A percentile compares a stretch with the other conserved stretches of the same genome.
phyloP scores from a whole-genome alignment of 30 jellyfish, hydroid and myxozoan species.

The Chironex yamaguchii region DNA sequence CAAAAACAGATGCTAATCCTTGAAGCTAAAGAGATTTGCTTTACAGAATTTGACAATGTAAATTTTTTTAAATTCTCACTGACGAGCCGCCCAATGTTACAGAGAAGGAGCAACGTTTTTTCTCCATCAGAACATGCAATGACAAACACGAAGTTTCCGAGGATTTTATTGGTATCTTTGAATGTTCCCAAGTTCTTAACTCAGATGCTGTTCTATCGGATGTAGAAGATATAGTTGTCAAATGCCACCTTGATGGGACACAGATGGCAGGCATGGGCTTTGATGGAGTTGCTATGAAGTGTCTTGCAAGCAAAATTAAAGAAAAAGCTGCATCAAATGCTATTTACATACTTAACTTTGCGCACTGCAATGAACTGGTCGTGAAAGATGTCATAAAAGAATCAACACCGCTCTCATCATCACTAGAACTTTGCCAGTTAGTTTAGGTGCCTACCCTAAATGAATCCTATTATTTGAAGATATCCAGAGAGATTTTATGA shows the following conservation, averaged over 20 bases:
- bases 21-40: conserved; percentile 23
- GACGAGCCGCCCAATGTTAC: too few species aligned
- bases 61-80: too few species aligned
- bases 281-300: conserved; percentile 68
- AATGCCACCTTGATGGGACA: not conserved
- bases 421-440: too few species aligned
- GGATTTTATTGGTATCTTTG: conserved; percentile 42
- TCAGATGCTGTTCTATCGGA: conserved; percentile 17
- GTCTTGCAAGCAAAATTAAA: conserved; percentile 18
- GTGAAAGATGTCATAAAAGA: too few species aligned
- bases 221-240: conserved; percentile 11
- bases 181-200: conserved; percentile 25
- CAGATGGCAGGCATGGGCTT: conserved; percentile 53
- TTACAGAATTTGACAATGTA: not conserved
- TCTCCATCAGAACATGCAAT: too few species aligned
- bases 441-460: too few species aligned
- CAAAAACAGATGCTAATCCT: conserved; percentile 48
- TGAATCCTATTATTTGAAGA: too few species aligned
- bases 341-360: conserved; percentile 31
- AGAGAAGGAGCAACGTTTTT: too few species aligned
- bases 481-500: conserved; percentile 21
- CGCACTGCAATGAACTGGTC: conserved; percentile 46
- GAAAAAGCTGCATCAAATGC: conserved; percentile 41
- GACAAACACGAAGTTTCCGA: conserved; percentile 53
- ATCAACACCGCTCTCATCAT: too few species aligned